Evolutionary conservation across 2,797 vertebrate species (phyloP).

Genomic region (Pteropus rufus): DNA sequence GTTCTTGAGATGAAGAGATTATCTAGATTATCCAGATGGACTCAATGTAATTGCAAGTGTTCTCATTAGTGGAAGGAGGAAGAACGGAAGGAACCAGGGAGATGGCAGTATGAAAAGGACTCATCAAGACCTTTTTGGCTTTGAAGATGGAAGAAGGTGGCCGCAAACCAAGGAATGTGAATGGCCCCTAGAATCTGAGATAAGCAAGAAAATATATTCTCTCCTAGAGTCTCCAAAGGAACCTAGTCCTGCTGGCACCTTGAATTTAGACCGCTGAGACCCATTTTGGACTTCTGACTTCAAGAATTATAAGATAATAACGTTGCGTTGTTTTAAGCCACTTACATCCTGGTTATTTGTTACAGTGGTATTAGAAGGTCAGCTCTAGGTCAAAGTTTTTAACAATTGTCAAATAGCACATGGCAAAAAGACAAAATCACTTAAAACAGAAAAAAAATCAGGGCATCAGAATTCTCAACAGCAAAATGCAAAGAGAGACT

Average conservation of each 20-base stretch:
- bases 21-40: not conserved
- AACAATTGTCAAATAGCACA: not conserved
- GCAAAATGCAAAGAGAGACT: not conserved
- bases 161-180: not conserved
- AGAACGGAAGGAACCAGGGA: not conserved
- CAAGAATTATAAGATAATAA: not conserved
- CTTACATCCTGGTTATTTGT: not conserved
- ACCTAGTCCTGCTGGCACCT: not conserved
- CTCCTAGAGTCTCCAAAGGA: not conserved
- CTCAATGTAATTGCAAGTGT: not conserved
- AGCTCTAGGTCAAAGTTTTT: not conserved
- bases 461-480: not conserved
- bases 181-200: not conserved
- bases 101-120: not conserved
- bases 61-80: not conserved
- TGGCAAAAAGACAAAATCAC: not conserved
- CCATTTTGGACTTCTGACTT: not conserved
- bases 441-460: not conserved
- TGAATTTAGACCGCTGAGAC: not conserved
- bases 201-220: not conserved
- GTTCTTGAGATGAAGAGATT: not conserved
- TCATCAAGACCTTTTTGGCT: not conserved
- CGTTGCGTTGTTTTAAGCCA: not conserved
- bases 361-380: not conserved
- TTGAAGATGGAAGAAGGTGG: not conserved